Evolutionary conservation across 2,797 vertebrate genomes (phyloP).

Genomic region (Sciaenops ocellatus): DNA sequence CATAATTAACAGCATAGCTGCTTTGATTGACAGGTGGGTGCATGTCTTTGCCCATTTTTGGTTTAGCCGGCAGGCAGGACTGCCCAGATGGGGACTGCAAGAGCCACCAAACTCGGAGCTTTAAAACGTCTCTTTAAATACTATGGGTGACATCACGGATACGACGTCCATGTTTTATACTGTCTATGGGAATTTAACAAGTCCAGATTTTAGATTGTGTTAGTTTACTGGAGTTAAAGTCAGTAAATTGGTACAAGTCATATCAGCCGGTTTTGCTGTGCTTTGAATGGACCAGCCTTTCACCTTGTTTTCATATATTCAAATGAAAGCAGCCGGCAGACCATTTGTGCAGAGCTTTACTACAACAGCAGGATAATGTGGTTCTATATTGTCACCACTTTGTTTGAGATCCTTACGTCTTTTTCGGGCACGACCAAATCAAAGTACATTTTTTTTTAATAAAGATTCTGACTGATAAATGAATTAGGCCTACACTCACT

Average conservation of each 20-base stretch:
- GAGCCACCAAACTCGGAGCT: too few species aligned
- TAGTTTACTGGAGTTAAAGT: background rate
- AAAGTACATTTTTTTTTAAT: background rate
- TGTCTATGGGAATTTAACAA: too few species aligned
- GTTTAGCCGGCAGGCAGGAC: too few species aligned
- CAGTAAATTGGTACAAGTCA: background rate
- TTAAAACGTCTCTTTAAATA: too few species aligned
- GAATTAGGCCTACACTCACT: background rate
- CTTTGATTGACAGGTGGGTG: too few species aligned
- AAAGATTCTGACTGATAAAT: background rate
- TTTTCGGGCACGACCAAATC: background rate
- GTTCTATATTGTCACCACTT: background rate
- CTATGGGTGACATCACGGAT: too few species aligned
- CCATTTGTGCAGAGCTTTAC: background rate
- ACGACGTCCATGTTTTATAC: too few species aligned
- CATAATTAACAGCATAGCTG: too few species aligned
- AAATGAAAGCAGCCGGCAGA: constrained; percentile 3
- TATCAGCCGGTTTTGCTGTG: background rate
- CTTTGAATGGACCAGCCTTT: background rate
- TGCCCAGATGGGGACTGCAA: too few species aligned
- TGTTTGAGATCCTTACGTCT: background rate
- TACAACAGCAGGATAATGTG: background rate
- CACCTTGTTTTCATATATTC: constrained; percentile 22
- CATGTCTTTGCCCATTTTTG: too few species aligned
- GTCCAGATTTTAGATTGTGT: background rate